These are phyloP conservation scores for Poeciliopsis infans DNA, from an alignment of 2,797 vertebrate genomes.

Conservation along the genomic window DNA sequence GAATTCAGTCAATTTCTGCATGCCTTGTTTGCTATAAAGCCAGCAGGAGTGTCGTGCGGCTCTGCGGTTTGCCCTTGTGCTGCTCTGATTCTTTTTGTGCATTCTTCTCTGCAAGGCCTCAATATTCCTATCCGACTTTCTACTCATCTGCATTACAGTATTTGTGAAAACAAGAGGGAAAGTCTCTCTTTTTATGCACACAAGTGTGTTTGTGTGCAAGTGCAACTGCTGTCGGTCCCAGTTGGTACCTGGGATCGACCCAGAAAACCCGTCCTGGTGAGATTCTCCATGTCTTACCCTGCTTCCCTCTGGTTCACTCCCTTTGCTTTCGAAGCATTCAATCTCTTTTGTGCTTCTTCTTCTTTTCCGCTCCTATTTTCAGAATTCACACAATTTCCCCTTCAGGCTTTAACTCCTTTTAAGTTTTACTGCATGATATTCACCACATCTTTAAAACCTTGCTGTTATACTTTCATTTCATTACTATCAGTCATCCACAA, in stretches of 20 bases:
- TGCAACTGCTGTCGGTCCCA: constrained; percentile 33
- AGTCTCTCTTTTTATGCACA: neutral
- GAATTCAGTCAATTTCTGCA: neutral
- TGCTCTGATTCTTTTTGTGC: constrained; percentile 13
- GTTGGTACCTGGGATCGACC: constrained; percentile 42
- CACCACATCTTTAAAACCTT: neutral
- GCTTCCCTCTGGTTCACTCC: constrained; percentile 7
- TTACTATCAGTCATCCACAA: neutral
- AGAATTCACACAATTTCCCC: neutral
- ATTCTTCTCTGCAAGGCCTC: constrained; percentile 3
- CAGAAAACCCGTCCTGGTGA: constrained; percentile 49
- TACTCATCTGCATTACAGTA: constrained; percentile 14
- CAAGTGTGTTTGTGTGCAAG: neutral
- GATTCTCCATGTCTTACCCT: constrained; percentile 22
- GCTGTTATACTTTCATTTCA: neutral
- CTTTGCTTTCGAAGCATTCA: neutral
- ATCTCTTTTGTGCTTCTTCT: neutral
- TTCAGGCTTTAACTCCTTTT: neutral
- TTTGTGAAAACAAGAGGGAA: neutral
- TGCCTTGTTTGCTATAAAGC: constrained; percentile 12
- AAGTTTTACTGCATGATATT: neutral
- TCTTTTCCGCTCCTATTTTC: neutral
- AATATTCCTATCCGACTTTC: constrained; percentile 3
- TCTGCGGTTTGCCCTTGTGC: constrained; percentile 26
- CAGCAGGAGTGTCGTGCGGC: neutral